Base-by-base conservation (phyloP, 2,888 invertebrate genomes). In the Hydraecia micacea region DNA sequence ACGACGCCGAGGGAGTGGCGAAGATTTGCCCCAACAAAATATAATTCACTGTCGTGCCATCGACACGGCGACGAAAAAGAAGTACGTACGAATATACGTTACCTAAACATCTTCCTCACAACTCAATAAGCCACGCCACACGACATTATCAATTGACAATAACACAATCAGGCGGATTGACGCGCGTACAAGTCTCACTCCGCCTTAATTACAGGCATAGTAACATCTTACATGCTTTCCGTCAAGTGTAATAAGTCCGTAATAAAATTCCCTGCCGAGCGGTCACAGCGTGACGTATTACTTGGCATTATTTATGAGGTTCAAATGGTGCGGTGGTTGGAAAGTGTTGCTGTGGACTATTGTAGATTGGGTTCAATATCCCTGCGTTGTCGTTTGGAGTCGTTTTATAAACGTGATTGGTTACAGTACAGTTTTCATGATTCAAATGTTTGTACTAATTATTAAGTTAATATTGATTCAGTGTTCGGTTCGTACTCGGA, bases 221-320 rank as follows among this genome's bases (percentile, higher is more conserved):
- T 74, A 83, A 72, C 65, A 52, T 18, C 42, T 32, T 28, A 28
- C 71, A 71, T 65, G 70, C 36, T 70, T 36, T 39, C 36, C 62
- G 36, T 70, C 63, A 46, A 32, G 46, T 39, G 68, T 72, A 60
- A 75, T 73, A 32, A 72, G 65, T 28, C 74, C 25, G 55, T 65
- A 66, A n/a, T n/a, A n/a, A n/a, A n/a, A 75, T 69, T 72, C 63
- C 49, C n/a, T 39, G 21, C 28, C 21, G n/a, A 15, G 39, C 21
- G 49, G 55, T 46, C 52, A 72, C 58, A 58, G 11, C 9, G 42
- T 73, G 60, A 78, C 46, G 55, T 66, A 68, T 68, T n/a, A 49
- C 36, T 49, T n/a, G n/a, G 49, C 18, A 60, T 79, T 36, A 79
- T 80, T 68, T 55, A 68, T 80, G 13, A 79, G 32, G 36, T 39